phyloP scores from a whole-genome alignment of 37 sponge, comb jelly and placozoan genomes.

The Agelas oroides region DNA sequence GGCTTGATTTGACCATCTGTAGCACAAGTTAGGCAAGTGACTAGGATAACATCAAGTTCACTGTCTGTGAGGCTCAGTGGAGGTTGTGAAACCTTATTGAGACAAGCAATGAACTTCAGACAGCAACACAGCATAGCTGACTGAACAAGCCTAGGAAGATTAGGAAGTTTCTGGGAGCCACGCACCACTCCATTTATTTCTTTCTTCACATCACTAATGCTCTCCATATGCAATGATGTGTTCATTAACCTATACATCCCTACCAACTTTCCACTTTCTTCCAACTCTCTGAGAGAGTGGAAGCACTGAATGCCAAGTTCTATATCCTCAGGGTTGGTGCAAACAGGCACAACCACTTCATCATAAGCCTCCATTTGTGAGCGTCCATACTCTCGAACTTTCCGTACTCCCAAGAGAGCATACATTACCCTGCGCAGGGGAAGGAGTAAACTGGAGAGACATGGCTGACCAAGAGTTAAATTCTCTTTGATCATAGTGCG shows the following conservation, averaged over 20 bases:
- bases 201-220: too few species aligned
- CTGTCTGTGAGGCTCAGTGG: neutral
- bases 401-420: conserved; percentile 4
- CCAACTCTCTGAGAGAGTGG: neutral
- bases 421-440: conserved; percentile 25
- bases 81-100: neutral
- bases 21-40: neutral
- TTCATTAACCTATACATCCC: neutral
- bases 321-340: too few species aligned
- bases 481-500: conserved; percentile 1
- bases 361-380: neutral
- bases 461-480: conserved; percentile 1
- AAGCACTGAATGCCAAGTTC: neutral
- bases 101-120: neutral
- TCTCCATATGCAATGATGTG: too few species aligned
- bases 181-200: too few species aligned
- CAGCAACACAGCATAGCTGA: neutral
- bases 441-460: conserved; percentile 11
- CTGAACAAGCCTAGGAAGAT: neutral
- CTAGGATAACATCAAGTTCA: conserved; percentile 9
- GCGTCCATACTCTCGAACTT: conserved; percentile 40
- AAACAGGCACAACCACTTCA: neutral
- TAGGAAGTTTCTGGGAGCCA: too few species aligned
- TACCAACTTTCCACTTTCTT: neutral
- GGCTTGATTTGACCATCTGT: neutral